Conservation (phyloP, 2,888 invertebrate species). For the Pristionchus entomophagus region DNA sequence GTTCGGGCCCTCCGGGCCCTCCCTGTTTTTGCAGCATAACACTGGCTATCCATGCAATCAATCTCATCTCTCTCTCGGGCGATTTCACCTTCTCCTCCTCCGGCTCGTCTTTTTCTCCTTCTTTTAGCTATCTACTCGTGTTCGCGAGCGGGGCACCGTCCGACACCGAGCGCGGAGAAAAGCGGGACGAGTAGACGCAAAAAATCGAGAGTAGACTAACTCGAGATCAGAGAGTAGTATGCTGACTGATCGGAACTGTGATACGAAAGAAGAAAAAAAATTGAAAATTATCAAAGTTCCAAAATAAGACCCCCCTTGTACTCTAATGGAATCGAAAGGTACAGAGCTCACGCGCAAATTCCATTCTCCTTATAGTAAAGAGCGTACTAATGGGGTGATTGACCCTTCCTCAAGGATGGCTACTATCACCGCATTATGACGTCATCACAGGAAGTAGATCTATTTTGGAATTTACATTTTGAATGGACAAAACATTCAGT, state of each 20-base stretch:
- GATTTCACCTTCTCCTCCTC: not conserved
- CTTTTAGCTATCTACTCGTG: not conserved
- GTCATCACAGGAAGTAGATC: not conserved
- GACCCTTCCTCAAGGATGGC: not conserved
- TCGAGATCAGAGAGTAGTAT: not conserved
- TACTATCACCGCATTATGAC: not conserved
- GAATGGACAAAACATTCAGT: not conserved
- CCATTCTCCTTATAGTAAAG: conserved; percentile 11
- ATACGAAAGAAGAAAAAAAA: too few species aligned
- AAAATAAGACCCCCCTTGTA: too few species aligned
- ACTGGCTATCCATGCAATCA: not conserved
- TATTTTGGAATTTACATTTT: too few species aligned
- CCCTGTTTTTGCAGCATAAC: conserved; percentile 3
- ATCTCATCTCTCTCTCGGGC: not conserved
- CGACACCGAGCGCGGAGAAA: not conserved
- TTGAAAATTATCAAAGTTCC: too few species aligned
- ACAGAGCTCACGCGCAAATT: too few species aligned
- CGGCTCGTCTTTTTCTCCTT: not conserved
- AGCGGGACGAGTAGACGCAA: conserved; percentile 21
- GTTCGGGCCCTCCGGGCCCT: conserved; percentile 2
- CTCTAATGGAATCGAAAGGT: too few species aligned
- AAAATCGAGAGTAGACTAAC: not conserved
- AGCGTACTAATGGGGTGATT: not conserved
- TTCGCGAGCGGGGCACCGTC: not conserved
- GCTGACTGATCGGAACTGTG: not conserved